Evolutionary conservation across 2,797 vertebrate species (phyloP).

Genomic region (Chiloscyllium punctatum): DNA sequence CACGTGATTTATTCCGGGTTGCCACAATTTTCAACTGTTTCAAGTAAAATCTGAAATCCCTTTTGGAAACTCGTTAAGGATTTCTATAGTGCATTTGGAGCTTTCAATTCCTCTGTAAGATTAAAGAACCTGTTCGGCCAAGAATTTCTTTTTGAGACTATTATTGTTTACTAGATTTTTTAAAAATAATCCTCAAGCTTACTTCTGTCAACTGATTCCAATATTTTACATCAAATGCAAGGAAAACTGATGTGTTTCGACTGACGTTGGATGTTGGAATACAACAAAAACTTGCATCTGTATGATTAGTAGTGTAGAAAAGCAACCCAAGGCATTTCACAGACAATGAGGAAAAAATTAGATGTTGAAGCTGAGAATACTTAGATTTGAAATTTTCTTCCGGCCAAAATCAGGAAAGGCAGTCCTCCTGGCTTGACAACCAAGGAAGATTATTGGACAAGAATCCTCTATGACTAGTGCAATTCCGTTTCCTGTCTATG

Average conservation of each 20-base stretch:
- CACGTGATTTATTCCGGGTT: not conserved
- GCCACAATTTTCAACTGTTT: not conserved
- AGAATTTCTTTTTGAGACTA: not conserved
- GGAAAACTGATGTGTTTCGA: not conserved
- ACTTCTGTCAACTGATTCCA: not conserved
- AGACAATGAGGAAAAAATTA: not conserved
- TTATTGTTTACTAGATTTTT: not conserved
- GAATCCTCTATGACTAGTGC: not conserved
- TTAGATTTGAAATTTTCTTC: not conserved
- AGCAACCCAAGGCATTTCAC: not conserved
- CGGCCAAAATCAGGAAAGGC: not conserved
- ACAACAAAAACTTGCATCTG: not conserved
- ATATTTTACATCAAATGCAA: not conserved
- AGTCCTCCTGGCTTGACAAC: not conserved
- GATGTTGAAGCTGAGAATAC: not conserved
- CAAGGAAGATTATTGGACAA: not conserved
- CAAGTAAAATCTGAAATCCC: not conserved
- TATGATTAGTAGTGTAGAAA: not conserved
- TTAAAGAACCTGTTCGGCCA: not conserved
- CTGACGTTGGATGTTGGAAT: not conserved
- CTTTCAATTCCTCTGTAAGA: not conserved
- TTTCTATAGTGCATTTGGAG: not conserved
- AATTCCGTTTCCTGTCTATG: too few relatives aligned
- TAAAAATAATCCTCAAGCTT: not conserved
- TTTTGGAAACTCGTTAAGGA: not conserved